Evolutionary conservation across 1,140 invertebrate species (phyloP), one percentile per base, ranked within the genome.

Genomic region (Doryteuthis pealeii): DNA sequence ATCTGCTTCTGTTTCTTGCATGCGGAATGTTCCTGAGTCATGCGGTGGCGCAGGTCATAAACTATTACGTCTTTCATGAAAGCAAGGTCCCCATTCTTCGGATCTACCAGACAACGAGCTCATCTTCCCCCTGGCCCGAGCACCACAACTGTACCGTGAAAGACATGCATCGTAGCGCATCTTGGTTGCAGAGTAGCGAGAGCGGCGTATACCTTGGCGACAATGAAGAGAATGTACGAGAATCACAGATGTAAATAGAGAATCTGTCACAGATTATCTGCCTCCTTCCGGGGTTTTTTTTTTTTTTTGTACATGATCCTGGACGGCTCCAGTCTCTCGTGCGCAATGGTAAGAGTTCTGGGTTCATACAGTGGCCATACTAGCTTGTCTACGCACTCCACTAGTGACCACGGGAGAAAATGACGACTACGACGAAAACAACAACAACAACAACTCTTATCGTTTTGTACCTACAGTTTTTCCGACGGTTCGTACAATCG

Each of bases 121-220:
- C 66, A 68, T 68, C 66, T 68, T 68, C 66, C 30, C 66, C 66
- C 15, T 68, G 66, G 66, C 66, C 66, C 32, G 66, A 68, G 28
- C 66, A 68, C 30, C 66, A 68, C 32, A 68, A 68, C 66, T 68
- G 66, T 68, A 68, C 66, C 33, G 49, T 68, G 6, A 74, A 70
- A 26, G 76, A 76, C 14, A 79, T 82, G 32, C 80, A 83, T 70
- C 76, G 81, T 28, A 82, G 79, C 65, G 77, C 79, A 33, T 83
- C 82, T 0, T 80, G 79, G 78, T 75, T 83, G 49, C 80, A 83
- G 70, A 83, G 82, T 74, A 82, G 82, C 72, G 82, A 83, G 74
- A 83, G 82, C 69, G 82, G 82, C 0, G 82, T 83, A 2, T 81
- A 81, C 66, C 79, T 83, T 1, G 81, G 82, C 1, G 82, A 83